phyloP scores from a whole-genome alignment of 2,113 vertebrate genomes.

The Toxotes chatareus region DNA sequence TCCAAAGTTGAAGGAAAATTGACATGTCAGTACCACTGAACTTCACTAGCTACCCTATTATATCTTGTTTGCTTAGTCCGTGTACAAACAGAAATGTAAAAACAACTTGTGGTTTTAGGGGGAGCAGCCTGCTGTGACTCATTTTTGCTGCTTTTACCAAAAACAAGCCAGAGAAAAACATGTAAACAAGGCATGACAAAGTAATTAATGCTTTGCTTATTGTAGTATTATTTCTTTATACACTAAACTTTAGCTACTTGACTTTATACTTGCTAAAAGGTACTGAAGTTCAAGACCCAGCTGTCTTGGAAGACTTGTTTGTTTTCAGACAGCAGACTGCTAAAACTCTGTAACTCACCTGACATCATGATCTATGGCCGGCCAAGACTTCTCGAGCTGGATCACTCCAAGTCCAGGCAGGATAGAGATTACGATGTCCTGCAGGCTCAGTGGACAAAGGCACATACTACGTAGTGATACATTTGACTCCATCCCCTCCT shows the following conservation, averaged over 20 bases:
- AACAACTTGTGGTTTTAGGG: not conserved
- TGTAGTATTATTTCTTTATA: not conserved
- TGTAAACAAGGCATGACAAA: not conserved
- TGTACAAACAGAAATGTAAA: too few relatives aligned
- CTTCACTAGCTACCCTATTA: too few relatives aligned
- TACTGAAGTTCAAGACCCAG: not conserved
- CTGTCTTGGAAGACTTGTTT: conserved; percentile 18
- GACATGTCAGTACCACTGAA: too few relatives aligned
- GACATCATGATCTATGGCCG: conserved; percentile 54
- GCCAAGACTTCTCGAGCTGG: not conserved
- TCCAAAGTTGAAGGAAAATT: too few relatives aligned
- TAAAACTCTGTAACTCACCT: conserved; percentile 30
- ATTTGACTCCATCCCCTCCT: not conserved
- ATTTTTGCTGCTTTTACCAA: not conserved
- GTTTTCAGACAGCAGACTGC: conserved; percentile 31
- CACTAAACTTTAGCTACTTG: not conserved
- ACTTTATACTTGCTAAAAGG: not conserved
- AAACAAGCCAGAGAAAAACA: not conserved
- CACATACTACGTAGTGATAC: not conserved
- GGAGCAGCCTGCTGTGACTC: too few relatives aligned
- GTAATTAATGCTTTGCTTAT: not conserved
- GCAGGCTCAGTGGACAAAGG: conserved; percentile 14
- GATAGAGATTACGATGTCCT: conserved; percentile 18
- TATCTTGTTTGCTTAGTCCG: too few relatives aligned
- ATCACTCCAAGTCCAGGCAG: conserved; percentile 17